Percentiles rank a stretch among this genome's conserved stretches.
phyloP scores from a whole-genome alignment of 2,888 invertebrate species.

The Conus canariensis region DNA sequence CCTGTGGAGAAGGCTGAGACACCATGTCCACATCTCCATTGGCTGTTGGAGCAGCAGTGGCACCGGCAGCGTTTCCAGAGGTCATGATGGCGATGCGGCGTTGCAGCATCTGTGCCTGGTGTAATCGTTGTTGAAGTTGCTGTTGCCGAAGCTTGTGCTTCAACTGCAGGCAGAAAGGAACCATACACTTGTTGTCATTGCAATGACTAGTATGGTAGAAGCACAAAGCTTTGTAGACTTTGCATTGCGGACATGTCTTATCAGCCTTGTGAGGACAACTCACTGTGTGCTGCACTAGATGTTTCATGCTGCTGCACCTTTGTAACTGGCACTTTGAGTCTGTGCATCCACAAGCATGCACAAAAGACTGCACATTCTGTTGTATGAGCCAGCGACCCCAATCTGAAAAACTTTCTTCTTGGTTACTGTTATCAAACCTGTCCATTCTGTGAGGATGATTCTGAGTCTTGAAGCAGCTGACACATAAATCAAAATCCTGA shows the following conservation, averaged over 20 bases:
- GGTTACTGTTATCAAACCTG: conserved; percentile 94
- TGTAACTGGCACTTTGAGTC: conserved; percentile 99
- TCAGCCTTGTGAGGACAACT: conserved; percentile 92
- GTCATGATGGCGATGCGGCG: conserved; percentile 82
- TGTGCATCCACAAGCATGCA: conserved; percentile 97
- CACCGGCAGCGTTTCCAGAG: conserved; percentile 35
- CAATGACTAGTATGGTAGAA: conserved; percentile 99
- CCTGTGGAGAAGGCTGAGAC: conserved; percentile 42
- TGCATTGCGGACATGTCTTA: conserved; percentile 93
- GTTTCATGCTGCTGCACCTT: conserved; percentile 99
- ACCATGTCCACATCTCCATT: conserved; percentile 23
- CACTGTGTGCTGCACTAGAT: conserved; percentile 98
- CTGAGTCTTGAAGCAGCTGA: conserved; percentile 94
- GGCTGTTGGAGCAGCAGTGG: conserved; percentile 39
- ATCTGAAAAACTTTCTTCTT: conserved; percentile 89
- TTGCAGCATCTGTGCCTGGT: conserved; percentile 94
- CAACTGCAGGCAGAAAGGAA: conserved; percentile 99
- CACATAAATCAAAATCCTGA: conserved; percentile 97
- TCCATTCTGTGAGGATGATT: conserved; percentile 99
- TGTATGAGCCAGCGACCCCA: conserved; percentile 92
- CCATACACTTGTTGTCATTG: conserved; percentile 92
- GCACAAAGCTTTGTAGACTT: conserved; percentile 98
- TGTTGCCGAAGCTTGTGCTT: conserved; percentile 98
- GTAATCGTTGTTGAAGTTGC: conserved; percentile 94
- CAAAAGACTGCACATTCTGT: conserved; percentile 94